Percentiles rank a stretch among this genome's conserved stretches.
Conservation (phyloP, 2,113 vertebrate species). For the Steatornis caripensis region DNA sequence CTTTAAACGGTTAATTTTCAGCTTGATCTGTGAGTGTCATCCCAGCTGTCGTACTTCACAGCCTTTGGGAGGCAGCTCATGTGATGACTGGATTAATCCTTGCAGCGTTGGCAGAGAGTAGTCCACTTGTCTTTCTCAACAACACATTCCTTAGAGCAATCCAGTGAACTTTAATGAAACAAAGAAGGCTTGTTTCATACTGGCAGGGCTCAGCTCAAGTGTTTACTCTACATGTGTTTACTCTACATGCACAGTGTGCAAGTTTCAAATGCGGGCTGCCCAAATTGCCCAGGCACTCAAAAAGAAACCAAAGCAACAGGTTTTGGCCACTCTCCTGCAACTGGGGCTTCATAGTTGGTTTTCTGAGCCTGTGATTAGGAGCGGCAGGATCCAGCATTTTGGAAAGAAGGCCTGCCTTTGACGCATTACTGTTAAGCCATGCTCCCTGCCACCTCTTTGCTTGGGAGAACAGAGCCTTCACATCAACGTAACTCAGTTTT, state of each 20-base stretch:
- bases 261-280: rapidly evolving
- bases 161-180: not conserved
- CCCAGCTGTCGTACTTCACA: not conserved
- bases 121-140: not conserved
- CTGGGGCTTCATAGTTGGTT: not conserved
- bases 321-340: not conserved
- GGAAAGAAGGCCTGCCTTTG: not conserved
- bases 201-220: not conserved
- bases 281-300: rapidly evolving
- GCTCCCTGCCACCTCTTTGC: not conserved
- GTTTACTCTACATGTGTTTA: not conserved
- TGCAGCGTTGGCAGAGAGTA: not conserved
- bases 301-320: not conserved
- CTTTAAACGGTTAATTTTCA: not conserved
- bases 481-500: not conserved
- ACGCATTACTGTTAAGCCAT: not conserved
- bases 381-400: not conserved
- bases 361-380: rapidly evolving
- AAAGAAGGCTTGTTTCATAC: not conserved
- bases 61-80: not conserved
- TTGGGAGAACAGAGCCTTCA: not conserved
- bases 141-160: not conserved
- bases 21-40: not conserved
- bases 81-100: not conserved
- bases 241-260: not conserved